phyloP scores from a whole-genome alignment of 1,140 invertebrate species.

The Ceratina australensis region DNA sequence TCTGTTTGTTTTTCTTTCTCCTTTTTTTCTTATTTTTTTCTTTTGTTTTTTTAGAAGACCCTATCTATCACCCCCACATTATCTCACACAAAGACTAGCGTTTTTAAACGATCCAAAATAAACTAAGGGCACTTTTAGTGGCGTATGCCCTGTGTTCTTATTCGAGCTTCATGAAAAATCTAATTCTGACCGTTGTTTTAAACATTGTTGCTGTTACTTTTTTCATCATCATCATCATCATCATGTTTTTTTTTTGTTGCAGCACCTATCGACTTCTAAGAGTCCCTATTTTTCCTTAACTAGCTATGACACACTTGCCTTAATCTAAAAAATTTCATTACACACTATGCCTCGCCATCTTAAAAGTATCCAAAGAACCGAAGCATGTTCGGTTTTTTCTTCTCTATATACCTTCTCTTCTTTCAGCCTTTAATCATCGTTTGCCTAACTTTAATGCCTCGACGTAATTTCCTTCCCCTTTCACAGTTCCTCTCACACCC shows the following conservation, averaged over 20 bases:
- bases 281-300: slow-evolving; percentile 67
- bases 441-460: slow-evolving; percentile 28
- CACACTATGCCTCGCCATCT: slow-evolving; percentile 63
- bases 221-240: slow-evolving; percentile 23
- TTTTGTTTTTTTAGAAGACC: slow-evolving; percentile 66
- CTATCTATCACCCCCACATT: slow-evolving; percentile 72
- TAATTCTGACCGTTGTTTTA: slow-evolving; percentile 70
- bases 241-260: slow-evolving; percentile 65
- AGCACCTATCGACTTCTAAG: slow-evolving; percentile 74
- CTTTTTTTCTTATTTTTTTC: slow-evolving; percentile 59
- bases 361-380: slow-evolving; percentile 59
- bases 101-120: slow-evolving; percentile 77
- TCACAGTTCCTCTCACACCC: slow-evolving; percentile 23
- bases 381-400: slow-evolving; percentile 43
- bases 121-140: slow-evolving; percentile 79
- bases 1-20: slow-evolving; percentile 25
- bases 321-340: slow-evolving; percentile 65
- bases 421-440: background rate
- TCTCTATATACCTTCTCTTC: slow-evolving; percentile 1
- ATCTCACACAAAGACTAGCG: slow-evolving; percentile 75
- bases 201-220: slow-evolving; percentile 52
- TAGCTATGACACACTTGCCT: slow-evolving; percentile 73
- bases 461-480: slow-evolving; percentile 39
- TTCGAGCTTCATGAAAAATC: slow-evolving; percentile 75
- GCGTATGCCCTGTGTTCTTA: slow-evolving; percentile 73